Base-by-base conservation (phyloP, 1,140 invertebrate genomes). In the Drosophila quadrilineata region DNA sequence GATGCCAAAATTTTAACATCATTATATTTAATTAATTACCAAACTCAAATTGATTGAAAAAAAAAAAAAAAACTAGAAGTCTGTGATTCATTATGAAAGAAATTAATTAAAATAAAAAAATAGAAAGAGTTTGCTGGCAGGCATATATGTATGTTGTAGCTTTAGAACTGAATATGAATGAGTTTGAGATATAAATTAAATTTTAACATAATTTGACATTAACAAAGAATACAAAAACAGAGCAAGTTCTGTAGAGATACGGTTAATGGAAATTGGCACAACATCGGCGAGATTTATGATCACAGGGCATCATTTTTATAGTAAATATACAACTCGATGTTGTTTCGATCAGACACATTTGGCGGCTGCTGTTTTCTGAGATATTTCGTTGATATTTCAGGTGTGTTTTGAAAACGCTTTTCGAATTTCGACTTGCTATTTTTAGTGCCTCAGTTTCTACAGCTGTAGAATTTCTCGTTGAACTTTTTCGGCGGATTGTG, bases 331-430 rank as follows among this genome's bases (percentile, higher is more conserved):
- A n/a, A n/a, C n/a, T n/a, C n/a, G n/a, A 29, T 49, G 14, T 40
- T 19, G 16, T 14, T 40, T 2, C n/a, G n/a, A n/a, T n/a, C n/a
- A n/a, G n/a, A n/a, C n/a, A n/a, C n/a, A n/a, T n/a, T n/a, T n/a
- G n/a, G n/a, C n/a, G n/a, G n/a, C n/a, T n/a, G n/a, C n/a, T n/a
- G n/a, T n/a, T n/a, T n/a, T n/a, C n/a, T n/a, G n/a, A n/a, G n/a
- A n/a, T n/a, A n/a, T n/a, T n/a, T n/a, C n/a, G n/a, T n/a, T 62
- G 68, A 70, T 79, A 58, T 62, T 66, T 79, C 75, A 79, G 75
- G 75, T 79, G 75, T 79, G 74, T 36, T 10, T 12, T 16, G 40
- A 12, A 3, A 26, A 35, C 49, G 62, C 70, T 24, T 43, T 59
- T 41, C 14, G 38, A 12, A 5, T 38, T 21, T n/a, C 19, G 21